phyloP scores from a whole-genome alignment of 2,113 vertebrate genomes.

The Macquaria ambigua region DNA sequence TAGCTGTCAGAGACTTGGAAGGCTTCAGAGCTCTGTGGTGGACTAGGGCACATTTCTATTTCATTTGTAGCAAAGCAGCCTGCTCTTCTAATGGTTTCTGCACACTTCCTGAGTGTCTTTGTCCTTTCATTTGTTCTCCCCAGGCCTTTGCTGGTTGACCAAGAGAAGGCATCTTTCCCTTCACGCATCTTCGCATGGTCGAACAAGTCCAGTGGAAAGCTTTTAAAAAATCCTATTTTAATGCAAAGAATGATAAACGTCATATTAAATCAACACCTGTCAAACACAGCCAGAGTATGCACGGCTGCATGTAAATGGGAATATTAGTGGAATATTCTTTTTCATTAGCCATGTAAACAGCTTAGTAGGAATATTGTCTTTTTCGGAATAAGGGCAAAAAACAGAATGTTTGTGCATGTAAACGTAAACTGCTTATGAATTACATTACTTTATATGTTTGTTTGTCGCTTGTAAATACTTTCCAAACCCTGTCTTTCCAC shows the following conservation, averaged over 20 bases:
- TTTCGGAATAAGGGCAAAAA: too few species aligned
- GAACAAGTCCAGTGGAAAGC: too few species aligned
- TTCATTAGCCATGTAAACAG: too few species aligned
- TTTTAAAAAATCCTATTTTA: too few species aligned
- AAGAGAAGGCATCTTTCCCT: slow-evolving; percentile 4
- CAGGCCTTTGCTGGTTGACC: neutral
- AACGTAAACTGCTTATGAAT: neutral
- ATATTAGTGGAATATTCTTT: too few species aligned
- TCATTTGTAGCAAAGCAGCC: slow-evolving; percentile 20
- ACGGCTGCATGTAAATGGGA: too few species aligned
- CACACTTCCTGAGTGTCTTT: slow-evolving; percentile 9
- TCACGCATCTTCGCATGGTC: neutral
- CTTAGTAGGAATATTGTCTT: too few species aligned
- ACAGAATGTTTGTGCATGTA: too few species aligned
- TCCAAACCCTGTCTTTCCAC: neutral
- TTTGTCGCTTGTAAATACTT: neutral
- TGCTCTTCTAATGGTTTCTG: slow-evolving; percentile 21
- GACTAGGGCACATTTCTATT: slow-evolving; percentile 47
- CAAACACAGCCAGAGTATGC: too few species aligned
- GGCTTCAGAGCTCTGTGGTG: slow-evolving; percentile 51
- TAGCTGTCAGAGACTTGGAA: slow-evolving; percentile 54
- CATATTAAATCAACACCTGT: too few species aligned
- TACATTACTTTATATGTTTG: neutral
- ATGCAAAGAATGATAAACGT: too few species aligned
- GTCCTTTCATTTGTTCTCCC: slow-evolving; percentile 40